Evolutionary conservation across 2,113 vertebrate species (phyloP).

Genomic region (Odocoileus hemionus): DNA sequence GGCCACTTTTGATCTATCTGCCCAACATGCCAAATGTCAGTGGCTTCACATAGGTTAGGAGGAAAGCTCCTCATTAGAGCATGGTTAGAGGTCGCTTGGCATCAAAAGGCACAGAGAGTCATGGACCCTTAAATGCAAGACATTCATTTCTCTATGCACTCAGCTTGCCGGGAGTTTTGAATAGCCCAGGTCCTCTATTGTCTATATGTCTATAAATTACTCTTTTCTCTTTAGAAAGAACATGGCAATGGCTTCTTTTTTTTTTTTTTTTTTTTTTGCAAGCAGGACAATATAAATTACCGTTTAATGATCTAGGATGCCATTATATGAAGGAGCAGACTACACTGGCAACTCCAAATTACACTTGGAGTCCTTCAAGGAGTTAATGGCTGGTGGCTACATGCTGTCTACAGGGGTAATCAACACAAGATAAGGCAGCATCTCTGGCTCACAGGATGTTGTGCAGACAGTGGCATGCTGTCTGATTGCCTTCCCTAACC

Average conservation of each 20-base stretch:
- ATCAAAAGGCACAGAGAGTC: constrained; percentile 56
- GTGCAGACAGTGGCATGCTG: constrained; percentile 49
- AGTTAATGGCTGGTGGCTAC: constrained; percentile 65
- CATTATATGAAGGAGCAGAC: constrained; percentile 37
- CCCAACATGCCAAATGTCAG: constrained; percentile 65
- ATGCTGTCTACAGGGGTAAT: constrained; percentile 14
- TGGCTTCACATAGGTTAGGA: constrained; percentile 48
- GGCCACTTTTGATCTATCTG: constrained; percentile 65
- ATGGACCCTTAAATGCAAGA: not conserved
- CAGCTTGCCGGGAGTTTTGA: constrained; percentile 7
- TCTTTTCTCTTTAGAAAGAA: constrained; percentile 4
- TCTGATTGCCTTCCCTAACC: constrained; percentile 46
- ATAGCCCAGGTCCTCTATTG: not conserved
- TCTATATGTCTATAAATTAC: constrained; percentile 32
- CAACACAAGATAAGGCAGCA: constrained; percentile 18
- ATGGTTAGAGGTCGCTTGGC: constrained; percentile 36
- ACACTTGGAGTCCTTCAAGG: not conserved
- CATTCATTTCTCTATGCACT: constrained; percentile 38
- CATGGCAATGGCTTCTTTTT: not conserved
- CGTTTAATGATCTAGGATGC: constrained; percentile 60
- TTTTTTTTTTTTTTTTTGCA: not conserved
- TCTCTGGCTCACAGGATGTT: constrained; percentile 35
- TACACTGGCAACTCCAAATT: constrained; percentile 50
- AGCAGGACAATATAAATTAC: constrained; percentile 59
- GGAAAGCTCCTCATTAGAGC: constrained; percentile 66